Percentiles rank a stretch among this genome's conserved stretches.
These are phyloP conservation scores for Trachymyrmex septentrionalis DNA, from an alignment of 1,140 invertebrate genomes.

Conservation along the genomic window DNA sequence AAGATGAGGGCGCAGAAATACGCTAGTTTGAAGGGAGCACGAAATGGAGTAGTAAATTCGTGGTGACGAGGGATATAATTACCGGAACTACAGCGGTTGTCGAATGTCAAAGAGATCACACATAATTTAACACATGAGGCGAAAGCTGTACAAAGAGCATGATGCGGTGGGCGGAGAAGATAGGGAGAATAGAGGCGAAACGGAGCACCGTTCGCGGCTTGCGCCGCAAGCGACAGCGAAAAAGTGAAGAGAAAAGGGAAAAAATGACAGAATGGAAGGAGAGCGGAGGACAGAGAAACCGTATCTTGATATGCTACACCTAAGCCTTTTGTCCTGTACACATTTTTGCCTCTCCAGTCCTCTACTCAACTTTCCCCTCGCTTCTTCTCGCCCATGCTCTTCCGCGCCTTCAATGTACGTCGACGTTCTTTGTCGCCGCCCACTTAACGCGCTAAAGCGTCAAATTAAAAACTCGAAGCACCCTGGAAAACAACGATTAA, in stretches of 20 bases:
- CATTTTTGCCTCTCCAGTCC: conserved; percentile 47
- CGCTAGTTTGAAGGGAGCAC: conserved; percentile 18
- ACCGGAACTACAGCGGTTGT: conserved; percentile 69
- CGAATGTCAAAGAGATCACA: conserved; percentile 71
- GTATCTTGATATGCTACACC: conserved; percentile 63
- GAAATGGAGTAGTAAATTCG: conserved; percentile 18
- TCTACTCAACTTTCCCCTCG: conserved; percentile 50
- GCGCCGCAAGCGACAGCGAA: background rate
- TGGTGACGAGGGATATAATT: conserved; percentile 65
- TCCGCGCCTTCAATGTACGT: conserved; percentile 12
- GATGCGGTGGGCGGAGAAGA: background rate
- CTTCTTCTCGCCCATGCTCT: conserved; percentile 39
- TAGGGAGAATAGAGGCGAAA: conserved; percentile 16
- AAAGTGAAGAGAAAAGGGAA: background rate
- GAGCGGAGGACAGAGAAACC: conserved; percentile 23
- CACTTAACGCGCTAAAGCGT: conserved; percentile 75
- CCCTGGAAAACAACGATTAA: conserved; percentile 66
- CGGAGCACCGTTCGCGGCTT: conserved; percentile 21
- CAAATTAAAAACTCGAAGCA: conserved; percentile 79
- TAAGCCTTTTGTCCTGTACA: conserved; percentile 67
- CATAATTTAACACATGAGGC: conserved; percentile 71
- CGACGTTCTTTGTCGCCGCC: conserved; percentile 62
- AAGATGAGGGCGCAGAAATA: background rate
- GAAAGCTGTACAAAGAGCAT: conserved; percentile 56
- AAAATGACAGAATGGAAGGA: conserved; percentile 20